phyloP scores from a whole-genome alignment of 1,140 invertebrate species.

The Orchestia grillus region DNA sequence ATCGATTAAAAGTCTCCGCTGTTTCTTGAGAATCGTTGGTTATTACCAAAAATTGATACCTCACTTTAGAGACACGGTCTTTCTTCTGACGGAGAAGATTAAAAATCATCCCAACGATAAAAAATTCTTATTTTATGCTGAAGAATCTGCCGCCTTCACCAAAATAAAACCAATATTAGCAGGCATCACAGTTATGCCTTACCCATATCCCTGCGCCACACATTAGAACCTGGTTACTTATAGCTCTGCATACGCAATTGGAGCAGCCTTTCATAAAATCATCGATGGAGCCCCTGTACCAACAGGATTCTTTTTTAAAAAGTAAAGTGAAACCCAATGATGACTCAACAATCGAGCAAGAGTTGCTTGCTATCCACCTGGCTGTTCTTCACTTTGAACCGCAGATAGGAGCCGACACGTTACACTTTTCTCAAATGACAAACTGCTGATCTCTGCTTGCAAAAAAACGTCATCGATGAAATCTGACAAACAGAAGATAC shows the following conservation, averaged over 20 bases:
- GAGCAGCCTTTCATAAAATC: conserved; percentile 24
- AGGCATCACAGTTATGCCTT: neutral
- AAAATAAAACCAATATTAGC: neutral
- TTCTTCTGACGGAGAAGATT: neutral
- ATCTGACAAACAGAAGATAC: too few relatives aligned
- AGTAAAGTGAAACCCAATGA: conserved; percentile 1
- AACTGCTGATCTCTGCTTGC: too few relatives aligned
- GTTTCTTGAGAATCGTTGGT: conserved; percentile 10
- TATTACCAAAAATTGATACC: conserved; percentile 13
- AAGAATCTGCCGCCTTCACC: neutral
- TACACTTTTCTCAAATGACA: too few relatives aligned
- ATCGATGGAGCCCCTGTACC: neutral
- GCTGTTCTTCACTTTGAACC: too few relatives aligned
- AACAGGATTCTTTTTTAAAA: conserved; percentile 23
- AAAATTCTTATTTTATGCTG: neutral
- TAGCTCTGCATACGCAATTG: neutral
- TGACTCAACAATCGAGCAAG: conserved; percentile 21
- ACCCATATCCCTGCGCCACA: neutral
- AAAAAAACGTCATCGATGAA: too few relatives aligned
- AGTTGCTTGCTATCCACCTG: too few relatives aligned
- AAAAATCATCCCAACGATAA: neutral
- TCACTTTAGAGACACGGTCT: neutral
- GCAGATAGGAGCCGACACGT: too few relatives aligned
- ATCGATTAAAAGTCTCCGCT: neutral
- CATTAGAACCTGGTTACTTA: neutral